These are phyloP conservation scores for Mus caroli DNA, from an alignment of 2,797 vertebrate genomes.

Conservation along the genomic window DNA sequence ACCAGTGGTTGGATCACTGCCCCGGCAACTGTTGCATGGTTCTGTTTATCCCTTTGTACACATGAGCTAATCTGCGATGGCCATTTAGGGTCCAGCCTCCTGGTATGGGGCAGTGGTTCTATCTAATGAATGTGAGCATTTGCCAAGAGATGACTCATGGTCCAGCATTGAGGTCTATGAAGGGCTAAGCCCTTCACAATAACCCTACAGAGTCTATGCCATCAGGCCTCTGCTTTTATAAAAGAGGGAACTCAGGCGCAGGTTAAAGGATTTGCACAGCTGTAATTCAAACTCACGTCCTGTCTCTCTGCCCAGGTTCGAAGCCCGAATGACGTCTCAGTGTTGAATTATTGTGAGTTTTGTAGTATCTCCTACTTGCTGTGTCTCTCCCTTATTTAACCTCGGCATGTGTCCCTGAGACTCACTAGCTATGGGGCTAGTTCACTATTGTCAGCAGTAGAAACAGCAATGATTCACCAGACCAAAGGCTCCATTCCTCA, in stretches of 20 bases:
- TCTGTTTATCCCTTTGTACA: neutral
- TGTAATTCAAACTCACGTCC: neutral
- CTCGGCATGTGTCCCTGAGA: constrained; percentile 7
- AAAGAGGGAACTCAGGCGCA: neutral
- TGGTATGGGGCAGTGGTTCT: neutral
- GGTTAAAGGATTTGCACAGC: neutral
- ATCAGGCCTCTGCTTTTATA: neutral
- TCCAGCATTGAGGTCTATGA: neutral
- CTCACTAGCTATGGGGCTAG: constrained; percentile 8
- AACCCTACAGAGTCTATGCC: neutral
- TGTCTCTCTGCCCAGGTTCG: neutral
- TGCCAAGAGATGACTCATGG: neutral
- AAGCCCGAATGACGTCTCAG: neutral
- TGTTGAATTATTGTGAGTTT: neutral
- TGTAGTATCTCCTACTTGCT: constrained; percentile 1
- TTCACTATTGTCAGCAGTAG: neutral
- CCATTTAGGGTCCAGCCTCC: neutral
- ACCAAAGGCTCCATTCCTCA: neutral
- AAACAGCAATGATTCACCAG: constrained; percentile 12
- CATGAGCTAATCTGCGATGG: neutral
- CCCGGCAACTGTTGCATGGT: neutral
- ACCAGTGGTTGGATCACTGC: neutral
- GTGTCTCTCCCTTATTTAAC: constrained; percentile 39
- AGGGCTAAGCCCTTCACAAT: neutral
- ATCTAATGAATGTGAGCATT: neutral